These are phyloP conservation scores for Takifugu rubripes DNA, from an alignment of 2,797 vertebrate genomes.

Conservation along the genomic window DNA sequence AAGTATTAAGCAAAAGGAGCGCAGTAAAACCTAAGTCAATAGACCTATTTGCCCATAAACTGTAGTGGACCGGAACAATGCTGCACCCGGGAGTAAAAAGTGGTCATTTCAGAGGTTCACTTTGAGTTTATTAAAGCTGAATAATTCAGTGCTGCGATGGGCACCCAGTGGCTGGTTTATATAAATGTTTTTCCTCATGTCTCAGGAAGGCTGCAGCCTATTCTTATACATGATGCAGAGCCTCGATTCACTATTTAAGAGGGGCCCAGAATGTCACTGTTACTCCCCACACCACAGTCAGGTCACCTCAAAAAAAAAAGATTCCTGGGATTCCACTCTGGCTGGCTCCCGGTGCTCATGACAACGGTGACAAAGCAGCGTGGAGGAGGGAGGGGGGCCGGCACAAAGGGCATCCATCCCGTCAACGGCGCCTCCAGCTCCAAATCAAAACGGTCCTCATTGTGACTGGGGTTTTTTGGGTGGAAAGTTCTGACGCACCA, in stretches of 20 bases:
- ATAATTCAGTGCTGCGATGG: constrained; percentile 19
- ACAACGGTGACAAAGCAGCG: constrained; percentile 74
- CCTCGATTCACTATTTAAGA: constrained; percentile 38
- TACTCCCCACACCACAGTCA: constrained; percentile 50
- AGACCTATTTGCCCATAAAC: too few species aligned
- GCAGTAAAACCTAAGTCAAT: too few species aligned
- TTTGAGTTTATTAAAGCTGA: constrained; percentile 18
- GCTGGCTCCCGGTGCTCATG: constrained; percentile 54
- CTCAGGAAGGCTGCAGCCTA: constrained; percentile 22
- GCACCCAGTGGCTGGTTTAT: constrained; percentile 6
- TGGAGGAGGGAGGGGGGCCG: constrained; percentile 19
- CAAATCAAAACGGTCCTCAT: constrained; percentile 56
- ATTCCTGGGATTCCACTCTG: constrained; percentile 74
- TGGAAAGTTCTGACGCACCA: constrained; percentile 50
- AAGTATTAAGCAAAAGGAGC: too few species aligned
- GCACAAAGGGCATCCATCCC: constrained; percentile 60
- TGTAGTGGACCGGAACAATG: too few species aligned
- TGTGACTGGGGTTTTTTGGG: constrained; percentile 37
- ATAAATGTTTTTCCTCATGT: constrained; percentile 33
- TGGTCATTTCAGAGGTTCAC: not conserved
- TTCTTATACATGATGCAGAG: constrained; percentile 41
- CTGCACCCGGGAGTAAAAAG: too few species aligned
- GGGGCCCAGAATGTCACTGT: constrained; percentile 53
- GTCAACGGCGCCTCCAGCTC: constrained; percentile 44
- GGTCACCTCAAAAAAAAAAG: constrained; percentile 61